Conservation (phyloP, 2,888 invertebrate genomes). For the Latrodectus hesperus region DNA sequence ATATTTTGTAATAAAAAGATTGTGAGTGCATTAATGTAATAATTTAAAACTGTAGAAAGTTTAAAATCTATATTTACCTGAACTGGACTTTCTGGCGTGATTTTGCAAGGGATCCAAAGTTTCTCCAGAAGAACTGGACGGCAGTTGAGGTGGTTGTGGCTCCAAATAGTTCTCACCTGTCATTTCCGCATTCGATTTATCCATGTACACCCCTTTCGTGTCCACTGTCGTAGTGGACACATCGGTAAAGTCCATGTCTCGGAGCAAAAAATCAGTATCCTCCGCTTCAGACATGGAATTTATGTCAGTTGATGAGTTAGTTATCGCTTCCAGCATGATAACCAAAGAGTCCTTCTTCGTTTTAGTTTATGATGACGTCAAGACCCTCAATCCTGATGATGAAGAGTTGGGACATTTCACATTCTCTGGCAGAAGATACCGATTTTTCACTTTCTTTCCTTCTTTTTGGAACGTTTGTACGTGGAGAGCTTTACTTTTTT, state of each 20-base stretch:
- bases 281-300: slow-evolving; percentile 50
- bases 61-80: background rate
- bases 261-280: slow-evolving; percentile 45
- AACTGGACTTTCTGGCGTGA: slow-evolving; percentile 19
- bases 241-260: slow-evolving; percentile 48
- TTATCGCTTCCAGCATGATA: too few relatives aligned
- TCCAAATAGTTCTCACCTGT: slow-evolving; percentile 26
- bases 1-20: too few relatives aligned
- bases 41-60: too few relatives aligned
- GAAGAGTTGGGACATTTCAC: slow-evolving; percentile 28
- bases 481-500: too few relatives aligned
- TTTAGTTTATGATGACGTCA: slow-evolving; percentile 54
- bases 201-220: slow-evolving; percentile 10
- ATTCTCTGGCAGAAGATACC: slow-evolving; percentile 26
- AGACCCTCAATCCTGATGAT: slow-evolving; percentile 30
- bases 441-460: too few relatives aligned
- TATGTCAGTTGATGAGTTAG: background rate
- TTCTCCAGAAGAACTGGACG: slow-evolving; percentile 58
- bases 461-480: too few relatives aligned
- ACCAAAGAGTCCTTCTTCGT: slow-evolving; percentile 36
- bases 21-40: too few relatives aligned
- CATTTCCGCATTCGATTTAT: background rate
- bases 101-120: slow-evolving; percentile 13
- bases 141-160: slow-evolving; percentile 55
- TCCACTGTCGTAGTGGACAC: slow-evolving; percentile 51